phyloP scores from a whole-genome alignment of 2,797 vertebrate genomes.

The Coluber constrictor region DNA sequence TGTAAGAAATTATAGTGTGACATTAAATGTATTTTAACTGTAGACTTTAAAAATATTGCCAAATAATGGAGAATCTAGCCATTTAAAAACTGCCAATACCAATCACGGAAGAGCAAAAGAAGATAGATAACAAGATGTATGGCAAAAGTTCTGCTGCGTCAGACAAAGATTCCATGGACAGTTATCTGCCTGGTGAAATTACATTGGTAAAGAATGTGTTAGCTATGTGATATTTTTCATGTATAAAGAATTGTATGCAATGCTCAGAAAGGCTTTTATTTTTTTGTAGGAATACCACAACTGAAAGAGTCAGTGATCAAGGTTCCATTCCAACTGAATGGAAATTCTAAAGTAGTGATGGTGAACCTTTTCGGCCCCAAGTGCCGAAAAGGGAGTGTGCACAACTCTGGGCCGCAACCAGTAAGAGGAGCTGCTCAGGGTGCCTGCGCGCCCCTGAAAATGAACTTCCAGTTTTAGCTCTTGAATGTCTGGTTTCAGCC shows the following conservation, averaged over 20 bases:
- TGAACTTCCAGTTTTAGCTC: too few relatives aligned
- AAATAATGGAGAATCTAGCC: background rate
- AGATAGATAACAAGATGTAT: background rate
- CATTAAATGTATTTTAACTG: background rate
- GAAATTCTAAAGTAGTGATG: background rate
- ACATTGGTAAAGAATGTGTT: background rate
- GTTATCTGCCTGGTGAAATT: background rate
- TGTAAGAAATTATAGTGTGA: background rate
- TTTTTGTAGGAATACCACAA: background rate
- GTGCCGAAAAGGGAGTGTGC: too few relatives aligned
- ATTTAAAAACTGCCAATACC: background rate
- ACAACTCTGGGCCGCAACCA: too few relatives aligned
- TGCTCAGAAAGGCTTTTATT: background rate
- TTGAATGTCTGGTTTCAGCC: too few relatives aligned
- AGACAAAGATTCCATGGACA: background rate
- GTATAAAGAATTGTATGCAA: background rate
- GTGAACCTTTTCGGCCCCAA: too few relatives aligned
- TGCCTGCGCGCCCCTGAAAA: too few relatives aligned
- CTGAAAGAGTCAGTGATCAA: background rate
- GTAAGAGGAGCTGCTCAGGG: too few relatives aligned
- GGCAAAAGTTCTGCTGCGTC: background rate
- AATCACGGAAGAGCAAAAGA: too few relatives aligned
- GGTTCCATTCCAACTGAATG: background rate
- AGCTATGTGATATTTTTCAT: background rate
- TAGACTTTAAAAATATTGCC: background rate